Conservation (phyloP, 2,797 vertebrate species). For the Holocentrus rufus region DNA sequence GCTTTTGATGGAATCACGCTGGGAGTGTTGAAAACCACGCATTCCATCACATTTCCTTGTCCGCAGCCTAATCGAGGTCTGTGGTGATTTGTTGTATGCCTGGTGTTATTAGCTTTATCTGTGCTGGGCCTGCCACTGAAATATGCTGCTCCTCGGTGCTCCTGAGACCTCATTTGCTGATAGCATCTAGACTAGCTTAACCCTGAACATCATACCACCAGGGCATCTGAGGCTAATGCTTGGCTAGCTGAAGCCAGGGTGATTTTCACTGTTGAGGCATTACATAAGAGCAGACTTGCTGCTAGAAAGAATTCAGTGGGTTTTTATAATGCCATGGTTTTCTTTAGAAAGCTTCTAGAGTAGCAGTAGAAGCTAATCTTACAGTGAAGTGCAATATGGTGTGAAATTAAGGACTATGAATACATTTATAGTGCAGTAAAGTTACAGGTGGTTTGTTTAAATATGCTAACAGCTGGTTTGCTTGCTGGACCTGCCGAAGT, state of each 20-base stretch:
- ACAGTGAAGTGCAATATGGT: slow-evolving; percentile 32
- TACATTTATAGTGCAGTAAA: slow-evolving; percentile 50
- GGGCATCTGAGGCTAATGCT: slow-evolving; percentile 47
- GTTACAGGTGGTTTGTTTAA: slow-evolving; percentile 52
- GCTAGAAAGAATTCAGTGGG: slow-evolving; percentile 18
- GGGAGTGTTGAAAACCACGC: slow-evolving; percentile 80
- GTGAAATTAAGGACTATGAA: slow-evolving; percentile 50
- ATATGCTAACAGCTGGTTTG: slow-evolving; percentile 36
- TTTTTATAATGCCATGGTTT: slow-evolving; percentile 21
- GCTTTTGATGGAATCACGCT: slow-evolving; percentile 72
- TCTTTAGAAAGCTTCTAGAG: slow-evolving; percentile 21
- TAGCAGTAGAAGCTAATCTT: slow-evolving; percentile 24
- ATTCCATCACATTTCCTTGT: slow-evolving; percentile 80
- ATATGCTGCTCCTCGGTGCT: slow-evolving; percentile 71
- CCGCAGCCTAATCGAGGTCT: slow-evolving; percentile 56
- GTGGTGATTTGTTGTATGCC: slow-evolving; percentile 71
- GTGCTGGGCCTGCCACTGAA: slow-evolving; percentile 78
- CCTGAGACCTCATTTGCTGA: slow-evolving; percentile 62
- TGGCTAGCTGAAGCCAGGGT: slow-evolving; percentile 15
- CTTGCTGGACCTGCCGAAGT: neutral
- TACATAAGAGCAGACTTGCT: slow-evolving; percentile 25
- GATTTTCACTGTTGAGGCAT: slow-evolving; percentile 35
- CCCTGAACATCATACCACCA: slow-evolving; percentile 38
- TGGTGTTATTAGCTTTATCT: slow-evolving; percentile 81
- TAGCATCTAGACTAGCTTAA: slow-evolving; percentile 74